Evolutionary conservation across 2,888 invertebrate species (phyloP).

Genomic region (Sabatieria punctata): DNA sequence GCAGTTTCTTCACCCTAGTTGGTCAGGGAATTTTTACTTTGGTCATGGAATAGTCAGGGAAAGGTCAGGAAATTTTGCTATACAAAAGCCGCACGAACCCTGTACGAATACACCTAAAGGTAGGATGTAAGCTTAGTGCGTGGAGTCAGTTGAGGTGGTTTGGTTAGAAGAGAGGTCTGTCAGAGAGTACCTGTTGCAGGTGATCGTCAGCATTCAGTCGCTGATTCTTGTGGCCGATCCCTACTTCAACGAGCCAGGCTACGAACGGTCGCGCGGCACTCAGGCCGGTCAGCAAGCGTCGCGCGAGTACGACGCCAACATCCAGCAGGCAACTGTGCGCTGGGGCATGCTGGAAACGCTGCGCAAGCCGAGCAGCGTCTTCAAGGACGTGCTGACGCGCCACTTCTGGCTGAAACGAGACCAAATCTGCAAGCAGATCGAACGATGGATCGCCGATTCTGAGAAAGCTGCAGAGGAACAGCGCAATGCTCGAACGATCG

Average conservation of each 20-base stretch:
- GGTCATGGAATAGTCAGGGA: too few relatives aligned
- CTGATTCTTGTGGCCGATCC: constrained; percentile 36
- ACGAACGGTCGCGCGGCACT: constrained; percentile 35
- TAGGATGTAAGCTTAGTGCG: too few relatives aligned
- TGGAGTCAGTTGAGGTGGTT: too few relatives aligned
- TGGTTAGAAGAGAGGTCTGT: too few relatives aligned
- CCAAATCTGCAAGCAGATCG: constrained; percentile 62
- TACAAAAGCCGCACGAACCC: too few relatives aligned
- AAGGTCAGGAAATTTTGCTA: too few relatives aligned
- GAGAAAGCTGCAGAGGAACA: too few relatives aligned
- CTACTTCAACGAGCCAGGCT: constrained; percentile 38
- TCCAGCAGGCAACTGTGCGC: constrained; percentile 77
- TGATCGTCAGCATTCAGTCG: constrained; percentile 37
- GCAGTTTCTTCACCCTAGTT: too few relatives aligned
- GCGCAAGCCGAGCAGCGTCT: constrained; percentile 69
- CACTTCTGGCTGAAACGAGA: constrained; percentile 86
- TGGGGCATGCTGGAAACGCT: constrained; percentile 94
- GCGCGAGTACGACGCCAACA: constrained; percentile 82
- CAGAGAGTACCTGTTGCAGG: constrained; percentile 25
- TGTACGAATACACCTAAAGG: too few relatives aligned
- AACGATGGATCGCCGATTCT: not conserved
- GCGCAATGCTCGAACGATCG: too few relatives aligned
- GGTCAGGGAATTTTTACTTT: too few relatives aligned
- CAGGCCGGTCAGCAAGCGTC: constrained; percentile 65
- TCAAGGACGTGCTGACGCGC: constrained; percentile 73